phyloP scores from a whole-genome alignment of 2,113 vertebrate genomes.

The Melanostigma gelatinosum region DNA sequence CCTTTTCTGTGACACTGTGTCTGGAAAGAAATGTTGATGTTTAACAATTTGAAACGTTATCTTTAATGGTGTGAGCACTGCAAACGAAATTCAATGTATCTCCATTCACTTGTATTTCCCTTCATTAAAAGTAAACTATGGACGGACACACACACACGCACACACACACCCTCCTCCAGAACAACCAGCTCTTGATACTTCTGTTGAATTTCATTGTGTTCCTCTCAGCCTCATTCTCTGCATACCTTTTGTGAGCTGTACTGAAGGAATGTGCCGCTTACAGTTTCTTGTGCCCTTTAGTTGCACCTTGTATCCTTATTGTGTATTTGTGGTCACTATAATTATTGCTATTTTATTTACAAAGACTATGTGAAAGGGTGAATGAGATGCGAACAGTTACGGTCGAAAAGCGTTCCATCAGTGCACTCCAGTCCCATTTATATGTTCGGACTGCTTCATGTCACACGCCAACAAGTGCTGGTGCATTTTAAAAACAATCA shows the following conservation, averaged over 20 bases:
- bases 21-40: too few species aligned
- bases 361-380: not conserved
- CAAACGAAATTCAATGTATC: too few species aligned
- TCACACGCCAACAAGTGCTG: not conserved
- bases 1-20: too few species aligned
- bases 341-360: not conserved
- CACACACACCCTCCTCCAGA: not conserved
- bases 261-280: not conserved
- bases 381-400: not conserved
- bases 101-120: too few species aligned
- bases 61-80: too few species aligned
- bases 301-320: not conserved
- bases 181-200: not conserved
- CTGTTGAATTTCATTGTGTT: not conserved
- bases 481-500: not conserved
- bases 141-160: not conserved
- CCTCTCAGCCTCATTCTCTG: not conserved
- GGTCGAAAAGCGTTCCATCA: not conserved
- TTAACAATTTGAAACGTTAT: too few species aligned
- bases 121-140: too few species aligned
- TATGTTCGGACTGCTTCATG: not conserved
- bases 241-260: not conserved
- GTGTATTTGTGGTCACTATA: not conserved
- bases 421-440: not conserved
- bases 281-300: not conserved